These are phyloP conservation scores for Parasteatoda lunata DNA, from an alignment of 2,888 invertebrate species.

Conservation along the genomic window DNA sequence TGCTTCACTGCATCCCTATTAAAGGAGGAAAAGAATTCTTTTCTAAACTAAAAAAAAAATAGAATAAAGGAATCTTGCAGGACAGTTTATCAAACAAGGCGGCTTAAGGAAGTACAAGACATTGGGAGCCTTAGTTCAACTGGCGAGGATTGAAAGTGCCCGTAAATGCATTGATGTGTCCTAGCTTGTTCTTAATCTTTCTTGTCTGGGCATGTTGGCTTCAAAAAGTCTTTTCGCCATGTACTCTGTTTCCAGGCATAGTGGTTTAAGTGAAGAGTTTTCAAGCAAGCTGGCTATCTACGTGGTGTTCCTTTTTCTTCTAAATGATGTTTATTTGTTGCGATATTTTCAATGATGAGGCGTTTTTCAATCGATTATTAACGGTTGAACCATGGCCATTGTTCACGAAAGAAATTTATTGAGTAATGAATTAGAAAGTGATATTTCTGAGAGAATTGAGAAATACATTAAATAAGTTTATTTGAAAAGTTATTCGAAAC, in stretches of 20 bases:
- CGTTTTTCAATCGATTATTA: background rate
- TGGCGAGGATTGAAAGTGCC: conserved; percentile 51
- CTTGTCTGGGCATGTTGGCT: conserved; percentile 47
- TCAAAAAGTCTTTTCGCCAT: conserved; percentile 1
- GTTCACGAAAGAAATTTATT: too few relatives aligned
- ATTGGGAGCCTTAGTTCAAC: conserved; percentile 32
- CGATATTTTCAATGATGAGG: background rate
- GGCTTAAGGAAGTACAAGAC: conserved; percentile 35
- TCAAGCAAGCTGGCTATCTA: conserved; percentile 10
- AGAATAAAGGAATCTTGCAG: background rate
- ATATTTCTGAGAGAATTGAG: too few relatives aligned
- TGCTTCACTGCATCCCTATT: too few relatives aligned
- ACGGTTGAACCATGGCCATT: too few relatives aligned
- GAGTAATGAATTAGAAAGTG: too few relatives aligned
- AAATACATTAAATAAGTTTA: too few relatives aligned
- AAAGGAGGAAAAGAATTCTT: too few relatives aligned
- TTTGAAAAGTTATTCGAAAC: too few relatives aligned
- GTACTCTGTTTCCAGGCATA: conserved; percentile 4
- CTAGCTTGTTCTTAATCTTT: conserved; percentile 41
- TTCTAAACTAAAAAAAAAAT: too few relatives aligned
- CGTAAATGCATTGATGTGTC: conserved; percentile 34
- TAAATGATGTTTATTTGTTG: background rate
- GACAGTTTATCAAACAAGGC: conserved; percentile 44
- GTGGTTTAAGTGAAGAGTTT: conserved; percentile 31
- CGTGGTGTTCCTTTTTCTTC: background rate